phyloP scores from a whole-genome alignment of 2,113 vertebrate genomes.

The human (Homo sapiens) region GRCh38 chr7:149378501-149379000 shows the following conservation, averaged over 20 bases:
- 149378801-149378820: background rate
- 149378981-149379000: background rate
- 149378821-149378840: background rate
- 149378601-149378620: background rate
- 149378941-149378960: background rate
- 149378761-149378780: background rate
- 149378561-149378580: background rate
- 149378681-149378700: background rate
- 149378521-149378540: background rate
- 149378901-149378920: background rate
- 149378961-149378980: background rate
- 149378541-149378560: background rate
- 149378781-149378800: background rate
- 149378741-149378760: background rate
- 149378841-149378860: background rate
- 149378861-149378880: background rate
- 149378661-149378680: background rate
- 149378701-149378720: background rate
- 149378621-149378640: background rate
- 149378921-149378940: background rate
- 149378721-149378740: background rate
- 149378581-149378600: background rate
- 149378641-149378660: background rate
- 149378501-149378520: background rate
- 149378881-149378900: background rate